phyloP scores from a whole-genome alignment of 1,140 invertebrate species.

The Microplitis demolitor region DNA sequence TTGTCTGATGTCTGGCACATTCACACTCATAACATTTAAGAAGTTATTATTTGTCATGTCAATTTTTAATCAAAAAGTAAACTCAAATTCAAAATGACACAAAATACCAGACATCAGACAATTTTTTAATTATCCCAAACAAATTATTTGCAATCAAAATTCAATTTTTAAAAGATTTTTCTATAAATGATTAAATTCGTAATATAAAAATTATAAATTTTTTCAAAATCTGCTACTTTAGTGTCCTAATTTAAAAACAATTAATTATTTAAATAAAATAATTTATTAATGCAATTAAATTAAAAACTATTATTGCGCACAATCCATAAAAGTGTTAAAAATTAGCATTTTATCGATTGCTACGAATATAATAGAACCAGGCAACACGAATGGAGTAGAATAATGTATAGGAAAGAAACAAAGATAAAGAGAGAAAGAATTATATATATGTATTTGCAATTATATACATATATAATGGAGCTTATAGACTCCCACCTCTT shows the following conservation, averaged over 20 bases:
- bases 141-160: no score
- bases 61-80: no score
- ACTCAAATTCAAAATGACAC: no score
- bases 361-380: constrained; percentile 21
- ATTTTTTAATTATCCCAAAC: no score
- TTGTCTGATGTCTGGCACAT: no score
- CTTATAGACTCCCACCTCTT: no score
- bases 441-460: background rate
- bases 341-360: constrained; percentile 64
- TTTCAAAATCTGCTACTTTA: no score
- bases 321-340: constrained; percentile 57
- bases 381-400: background rate
- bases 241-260: background rate
- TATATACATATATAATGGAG: background rate
- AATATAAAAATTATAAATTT: background rate
- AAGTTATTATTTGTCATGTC: no score
- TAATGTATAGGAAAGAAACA: background rate
- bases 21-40: no score
- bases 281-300: background rate
- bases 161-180: no score
- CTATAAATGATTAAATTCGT: background rate
- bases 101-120: no score
- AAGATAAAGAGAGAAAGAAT: background rate
- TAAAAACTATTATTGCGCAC: constrained; percentile 38
- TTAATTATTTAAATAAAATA: background rate